Conservation (phyloP, 2,797 vertebrate species). For the Lacerta agilis region DNA sequence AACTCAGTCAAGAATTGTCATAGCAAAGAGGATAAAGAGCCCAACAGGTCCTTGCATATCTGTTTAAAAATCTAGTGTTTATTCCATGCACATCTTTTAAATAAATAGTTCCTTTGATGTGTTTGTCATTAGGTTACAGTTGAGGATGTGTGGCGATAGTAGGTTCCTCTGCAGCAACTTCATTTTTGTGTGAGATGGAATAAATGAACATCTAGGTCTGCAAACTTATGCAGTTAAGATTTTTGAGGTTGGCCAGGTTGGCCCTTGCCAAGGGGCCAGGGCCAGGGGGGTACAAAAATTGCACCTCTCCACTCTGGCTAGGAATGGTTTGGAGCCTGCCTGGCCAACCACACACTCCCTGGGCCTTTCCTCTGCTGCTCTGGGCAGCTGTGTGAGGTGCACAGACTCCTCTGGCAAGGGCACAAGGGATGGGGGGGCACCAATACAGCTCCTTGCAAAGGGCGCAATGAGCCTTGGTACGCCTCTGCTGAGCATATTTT, state of each 20-base stretch:
- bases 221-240: not conserved
- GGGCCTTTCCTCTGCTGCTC: too few species aligned
- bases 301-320: too few species aligned
- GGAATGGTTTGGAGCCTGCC: too few species aligned
- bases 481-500: too few species aligned
- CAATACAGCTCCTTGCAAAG: too few species aligned
- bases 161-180: not conserved
- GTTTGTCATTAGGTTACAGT: not conserved
- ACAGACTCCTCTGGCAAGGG: too few species aligned
- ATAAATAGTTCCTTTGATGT: not conserved
- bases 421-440: too few species aligned
- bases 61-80: not conserved
- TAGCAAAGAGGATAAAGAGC: not conserved
- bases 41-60: not conserved
- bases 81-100: not conserved
- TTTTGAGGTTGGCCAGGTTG: not conserved
- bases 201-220: not conserved
- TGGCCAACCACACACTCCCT: too few species aligned
- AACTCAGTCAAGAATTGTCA: not conserved
- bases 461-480: not conserved
- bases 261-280: too few species aligned
- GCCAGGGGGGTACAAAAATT: too few species aligned
- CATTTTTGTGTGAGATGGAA: not conserved
- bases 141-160: not conserved
- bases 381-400: too few species aligned